Conservation (phyloP, 2,888 invertebrate genomes). For the Trissoscelio sp. region DNA sequence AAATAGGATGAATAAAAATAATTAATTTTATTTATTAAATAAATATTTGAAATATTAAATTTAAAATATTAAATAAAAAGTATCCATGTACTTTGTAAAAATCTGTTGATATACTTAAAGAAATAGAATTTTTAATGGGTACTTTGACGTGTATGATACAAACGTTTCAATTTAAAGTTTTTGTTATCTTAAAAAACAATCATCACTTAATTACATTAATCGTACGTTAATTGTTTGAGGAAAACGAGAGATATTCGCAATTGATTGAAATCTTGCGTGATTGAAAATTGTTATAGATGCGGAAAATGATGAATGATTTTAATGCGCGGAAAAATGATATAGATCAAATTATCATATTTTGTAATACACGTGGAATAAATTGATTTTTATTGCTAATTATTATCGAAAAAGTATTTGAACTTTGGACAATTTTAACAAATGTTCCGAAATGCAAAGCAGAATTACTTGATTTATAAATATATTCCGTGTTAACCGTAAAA, state of each 20-base stretch:
- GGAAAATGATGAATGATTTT: not conserved
- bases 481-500: no score
- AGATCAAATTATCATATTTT: no score
- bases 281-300: not conserved
- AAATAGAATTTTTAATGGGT: not conserved
- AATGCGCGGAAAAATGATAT: no score
- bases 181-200: not conserved
- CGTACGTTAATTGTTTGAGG: constrained; percentile 13
- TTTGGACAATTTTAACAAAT: no score
- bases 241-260: not conserved
- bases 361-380: not conserved
- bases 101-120: not conserved
- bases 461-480: no score
- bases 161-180: not conserved
- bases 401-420: no score
- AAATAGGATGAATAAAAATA: no score
- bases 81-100: not conserved
- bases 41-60: no score
- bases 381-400: no score
- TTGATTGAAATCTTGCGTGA: not conserved
- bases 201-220: not conserved
- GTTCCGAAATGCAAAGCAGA: no score
- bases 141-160: not conserved
- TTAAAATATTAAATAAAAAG: no score
- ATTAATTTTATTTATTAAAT: no score